These are phyloP conservation scores for Caretta caretta DNA, from an alignment of 2,113 vertebrate genomes.

Conservation along the genomic window DNA sequence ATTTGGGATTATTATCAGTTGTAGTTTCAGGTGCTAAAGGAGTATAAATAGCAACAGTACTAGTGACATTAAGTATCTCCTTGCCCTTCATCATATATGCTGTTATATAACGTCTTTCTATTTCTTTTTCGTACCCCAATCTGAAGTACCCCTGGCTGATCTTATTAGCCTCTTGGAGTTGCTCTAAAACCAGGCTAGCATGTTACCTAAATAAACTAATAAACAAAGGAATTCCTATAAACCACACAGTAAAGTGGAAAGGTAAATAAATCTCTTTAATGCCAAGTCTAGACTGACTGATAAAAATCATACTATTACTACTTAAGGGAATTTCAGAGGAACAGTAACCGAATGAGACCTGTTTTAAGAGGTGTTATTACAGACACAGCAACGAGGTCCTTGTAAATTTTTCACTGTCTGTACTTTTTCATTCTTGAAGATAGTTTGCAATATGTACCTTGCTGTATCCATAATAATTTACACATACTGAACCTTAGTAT, in stretches of 20 bases:
- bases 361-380: accelerated
- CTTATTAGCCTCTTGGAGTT: not conserved
- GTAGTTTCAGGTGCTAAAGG: not conserved
- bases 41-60: not conserved
- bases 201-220: not conserved
- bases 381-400: accelerated
- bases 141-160: not conserved
- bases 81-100: not conserved
- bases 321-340: not conserved
- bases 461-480: not conserved
- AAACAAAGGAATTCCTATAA: not conserved
- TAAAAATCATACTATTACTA: not conserved
- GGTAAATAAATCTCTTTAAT: not conserved
- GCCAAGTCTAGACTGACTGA: not conserved
- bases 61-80: not conserved
- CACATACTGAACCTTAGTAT: not conserved
- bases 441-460: not conserved
- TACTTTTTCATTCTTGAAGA: not conserved
- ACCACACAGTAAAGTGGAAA: not conserved
- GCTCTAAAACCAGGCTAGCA: accelerated
- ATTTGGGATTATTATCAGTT: not conserved
- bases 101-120: not conserved
- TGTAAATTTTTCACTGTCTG: not conserved
- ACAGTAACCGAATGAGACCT: accelerated
- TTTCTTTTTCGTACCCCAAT: not conserved